Base-by-base conservation (phyloP, 2,888 invertebrate species). In the Cremastinae sp. region DNA sequence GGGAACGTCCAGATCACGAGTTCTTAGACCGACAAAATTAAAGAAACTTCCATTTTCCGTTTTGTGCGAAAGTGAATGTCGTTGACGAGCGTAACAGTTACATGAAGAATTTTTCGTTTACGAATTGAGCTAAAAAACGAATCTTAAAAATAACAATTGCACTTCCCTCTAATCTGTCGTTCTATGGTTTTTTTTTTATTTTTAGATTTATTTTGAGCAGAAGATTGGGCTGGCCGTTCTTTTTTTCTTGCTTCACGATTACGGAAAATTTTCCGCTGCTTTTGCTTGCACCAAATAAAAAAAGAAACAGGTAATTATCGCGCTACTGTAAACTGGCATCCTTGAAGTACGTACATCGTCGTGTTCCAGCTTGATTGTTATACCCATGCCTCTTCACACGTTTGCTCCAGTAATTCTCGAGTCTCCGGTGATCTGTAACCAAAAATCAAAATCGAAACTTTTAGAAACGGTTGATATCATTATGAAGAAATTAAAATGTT, bases 311-410 rank as follows among this genome's bases (percentile, higher is more conserved):
- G n/a, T 5, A 45, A 45, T 9, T 81, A 84, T 86, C 84, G 84
- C 84, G 84, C 85, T 86, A 85, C 78, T 81, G 83, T 83, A 83
- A 82, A 82, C 82, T 83, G 82, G 81, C 83, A 80, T 86, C 81
- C 78, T 84, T 85, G 83, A 85, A 87, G 84, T 88, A 88, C 84
- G 84, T 84, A 83, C 83, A 84, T 83, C 84, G 84, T 85, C 84
- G 86, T 84, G 83, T 82, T 86, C 85, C 85, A 84, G 83, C 81
- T 83, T 86, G 82, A 83, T 85, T 86, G 85, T 85, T 85, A 86
- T 85, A 84, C 78, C 85, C 87, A 86, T 83, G 84, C 84, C 87
- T 88, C 88, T 89, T 88, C 88, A 89, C 88, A 88, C 85, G 85
- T 81, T 85, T 83, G 79, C 83, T 83, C 80, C 83, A 82, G 65